phyloP scores from a whole-genome alignment of 2,888 invertebrate species.

The Philopedon plagiatum region DNA sequence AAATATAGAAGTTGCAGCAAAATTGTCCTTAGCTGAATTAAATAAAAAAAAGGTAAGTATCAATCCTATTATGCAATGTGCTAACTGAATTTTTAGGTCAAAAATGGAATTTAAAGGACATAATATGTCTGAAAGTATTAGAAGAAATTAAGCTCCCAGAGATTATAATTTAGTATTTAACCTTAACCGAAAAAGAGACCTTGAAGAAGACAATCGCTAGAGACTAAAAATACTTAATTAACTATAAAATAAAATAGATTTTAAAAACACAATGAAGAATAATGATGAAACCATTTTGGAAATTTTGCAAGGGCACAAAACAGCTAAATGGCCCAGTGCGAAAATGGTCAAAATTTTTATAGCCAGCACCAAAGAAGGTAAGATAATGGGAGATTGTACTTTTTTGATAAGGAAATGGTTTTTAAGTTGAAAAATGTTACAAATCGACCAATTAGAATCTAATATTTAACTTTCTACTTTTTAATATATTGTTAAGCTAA shows the following conservation, averaged over 20 bases:
- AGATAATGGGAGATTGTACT: conserved; percentile 13
- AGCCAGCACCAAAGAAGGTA: conserved; percentile 67
- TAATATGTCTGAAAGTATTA: neutral
- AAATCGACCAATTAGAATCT: too few relatives aligned
- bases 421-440: too few relatives aligned
- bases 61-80: neutral
- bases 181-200: conserved; percentile 35
- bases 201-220: conserved; percentile 48
- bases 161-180: conserved; percentile 24
- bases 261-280: conserved; percentile 63
- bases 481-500: too few relatives aligned
- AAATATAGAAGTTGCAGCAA: conserved; percentile 5
- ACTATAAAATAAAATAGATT: conserved; percentile 13
- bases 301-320: conserved; percentile 68
- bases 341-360: conserved; percentile 68
- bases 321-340: conserved; percentile 67
- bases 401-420: neutral
- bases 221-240: conserved; percentile 6
- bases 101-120: conserved; percentile 18
- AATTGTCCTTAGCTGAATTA: neutral
- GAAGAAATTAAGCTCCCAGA: conserved; percentile 2
- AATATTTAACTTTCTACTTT: too few relatives aligned
- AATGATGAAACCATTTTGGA: conserved; percentile 69
- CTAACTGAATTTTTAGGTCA: conserved; percentile 26
- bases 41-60: conserved; percentile 20